Base-by-base conservation (phyloP, 2,888 invertebrate species). In the Heteromurus nitidus region DNA sequence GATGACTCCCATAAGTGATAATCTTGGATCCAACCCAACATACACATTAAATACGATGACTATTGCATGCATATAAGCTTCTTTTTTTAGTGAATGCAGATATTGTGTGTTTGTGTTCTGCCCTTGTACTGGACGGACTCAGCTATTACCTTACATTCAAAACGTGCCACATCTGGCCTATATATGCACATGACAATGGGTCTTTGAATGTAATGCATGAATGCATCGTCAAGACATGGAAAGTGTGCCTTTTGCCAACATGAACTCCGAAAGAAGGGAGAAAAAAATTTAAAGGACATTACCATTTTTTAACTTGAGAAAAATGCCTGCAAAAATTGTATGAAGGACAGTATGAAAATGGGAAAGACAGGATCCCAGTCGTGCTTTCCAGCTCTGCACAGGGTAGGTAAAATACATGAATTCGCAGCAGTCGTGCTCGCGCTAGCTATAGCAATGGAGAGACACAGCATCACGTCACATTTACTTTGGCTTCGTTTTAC, bases 1-100 rank as follows among this genome's bases (percentile, higher is more conserved):
- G 80, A 80, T 74, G 80, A 80, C 68, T 80, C 80, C 74, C 80
- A 80, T 80, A 80, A 80, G 80, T 80, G 80, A 80, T 80, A 80
- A 80, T 80, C 80, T 80, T 80, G 80, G 80, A 80, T 74, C 74
- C 36, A 69, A 20, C 74, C 80, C 80, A 80, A 80, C 80, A 74
- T 69, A 62, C 74, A 80, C 80, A 80, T 80, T 80, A 74, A 80
- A 80, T 74, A 47, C 68, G 74, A 80, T 80, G 80, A 80, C 80
- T 80, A 68, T 77, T 53, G 69, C 77, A 69, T 67, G 67, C 67
- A 67, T 47, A 44, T 20, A 28, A 77, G 16, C 2, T 20, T 24
- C 22, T 50, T 18, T 11, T 11, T 50, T 7, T 55, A 24, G 20
- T 55, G 11, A 24, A 20, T 55, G 24, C 36, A 13, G 9, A 36